Base-by-base conservation (phyloP, 2,797 vertebrate species). In the Otus scops region DNA sequence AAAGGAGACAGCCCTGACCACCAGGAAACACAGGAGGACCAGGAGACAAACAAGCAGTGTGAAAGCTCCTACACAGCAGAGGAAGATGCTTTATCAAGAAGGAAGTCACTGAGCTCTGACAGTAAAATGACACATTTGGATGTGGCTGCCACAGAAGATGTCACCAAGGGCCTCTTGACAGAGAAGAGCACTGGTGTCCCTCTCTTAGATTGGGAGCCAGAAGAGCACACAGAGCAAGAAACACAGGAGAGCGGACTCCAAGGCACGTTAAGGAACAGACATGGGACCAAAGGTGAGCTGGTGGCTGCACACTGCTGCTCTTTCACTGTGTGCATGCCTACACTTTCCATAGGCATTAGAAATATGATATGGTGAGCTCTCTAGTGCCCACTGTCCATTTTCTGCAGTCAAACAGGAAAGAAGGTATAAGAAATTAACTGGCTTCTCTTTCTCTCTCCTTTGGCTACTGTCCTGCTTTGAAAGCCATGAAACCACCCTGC, bases 241-340 rank as follows among this genome's bases (percentile, higher is more conserved):
- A 59, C 53, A 2, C 39, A 38, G 26, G 84, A 91, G 27, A 64
- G 13, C 0, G 1, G 7, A 56, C 82, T 78, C 54, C 85, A 84
- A 76, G 30, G 19, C 38, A 9, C 1, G 0, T 67, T 97, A 68
- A 96, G 97, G 92, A 92, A n/a, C 54, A 95, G 96, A 64, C 56
- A 13, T 6, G 78, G 34, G 20, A 63, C 15, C 2, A 60, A 84
- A 97, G 98, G 98, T 98, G 83, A 98, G 97, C 48, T 81, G 38
- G 28, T 60, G 59, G 30, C 56, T 95, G 76, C 48, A 67, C 36
- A 3, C 23, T 79, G 53, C 65, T 86, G 36, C 74, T 77, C 23
- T 60, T 60, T 9, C n/a, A 16, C 34, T 0, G 0, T 50, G 56
- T 32, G 30, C 15, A 2, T 20, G 48, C 39, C 63, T 45, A 2